phyloP scores from a whole-genome alignment of 2,888 invertebrate species.

The Danaus chrysippus region DNA sequence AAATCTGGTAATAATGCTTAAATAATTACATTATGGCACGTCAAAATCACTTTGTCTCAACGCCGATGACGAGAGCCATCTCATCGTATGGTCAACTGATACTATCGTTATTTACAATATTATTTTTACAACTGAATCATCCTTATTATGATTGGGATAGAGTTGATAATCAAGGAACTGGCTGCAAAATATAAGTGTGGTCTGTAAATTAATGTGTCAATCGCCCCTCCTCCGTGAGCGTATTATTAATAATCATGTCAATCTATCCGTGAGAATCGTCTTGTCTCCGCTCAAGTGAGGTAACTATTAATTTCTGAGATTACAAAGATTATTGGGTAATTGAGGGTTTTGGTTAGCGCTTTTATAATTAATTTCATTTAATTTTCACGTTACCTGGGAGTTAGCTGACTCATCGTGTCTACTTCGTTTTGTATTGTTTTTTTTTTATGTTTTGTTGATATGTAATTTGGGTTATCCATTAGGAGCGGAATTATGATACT shows the following conservation, averaged over 20 bases:
- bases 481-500: not conserved
- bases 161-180: constrained; percentile 29
- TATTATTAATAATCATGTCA: constrained; percentile 72
- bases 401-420: constrained; percentile 54
- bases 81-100: constrained; percentile 54
- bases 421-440: constrained; percentile 26
- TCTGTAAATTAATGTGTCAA: constrained; percentile 70
- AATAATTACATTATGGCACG: constrained; percentile 63
- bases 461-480: constrained; percentile 10
- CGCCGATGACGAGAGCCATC: constrained; percentile 56
- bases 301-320: constrained; percentile 67
- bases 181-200: constrained; percentile 34
- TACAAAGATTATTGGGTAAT: constrained; percentile 70
- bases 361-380: constrained; percentile 66
- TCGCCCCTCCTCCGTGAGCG: constrained; percentile 59
- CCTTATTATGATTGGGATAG: constrained; percentile 31
- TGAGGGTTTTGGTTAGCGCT: constrained; percentile 61
- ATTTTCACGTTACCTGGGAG: constrained; percentile 61
- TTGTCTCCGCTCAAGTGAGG: constrained; percentile 50
- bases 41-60: constrained; percentile 71
- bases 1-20: constrained; percentile 57
- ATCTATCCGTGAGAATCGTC: constrained; percentile 68
- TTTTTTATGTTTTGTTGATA: constrained; percentile 21
- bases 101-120: constrained; percentile 52
- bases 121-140: constrained; percentile 12